Evolutionary conservation across 2,888 invertebrate species (phyloP), one percentile per base, ranked within the genome.

Genomic region (Apodemia hepburni): DNA sequence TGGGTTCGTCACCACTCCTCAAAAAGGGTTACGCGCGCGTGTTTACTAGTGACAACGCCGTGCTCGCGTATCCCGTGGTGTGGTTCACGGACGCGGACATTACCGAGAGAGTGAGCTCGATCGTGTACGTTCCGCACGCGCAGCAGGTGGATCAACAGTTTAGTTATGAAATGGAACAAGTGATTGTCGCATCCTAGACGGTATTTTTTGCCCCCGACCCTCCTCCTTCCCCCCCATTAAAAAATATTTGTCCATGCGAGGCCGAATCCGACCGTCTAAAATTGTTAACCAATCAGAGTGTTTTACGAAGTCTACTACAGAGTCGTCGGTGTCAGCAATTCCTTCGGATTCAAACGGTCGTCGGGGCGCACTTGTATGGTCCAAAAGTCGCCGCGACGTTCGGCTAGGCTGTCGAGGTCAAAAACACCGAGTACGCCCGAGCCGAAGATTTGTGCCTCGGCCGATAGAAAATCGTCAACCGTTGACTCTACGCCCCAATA

Each of bases 401-500:
- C 12, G 18, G 42, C 33, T 38, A 59, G 35, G 38, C 17, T 59
- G 38, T 59, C 38, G 38, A 59, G 35, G 18, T 59, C 59, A 11
- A 59, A 59, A 11, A 38, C 38, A n/a, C 59, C 59, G 35, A 59
- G 59, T 35, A 59, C 59, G 35, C 59, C 38, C 59, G 59, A 59
- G 38, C 59, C 59, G 18, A 59, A 59, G 35, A 59, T 59, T 38
- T 59, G 59, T 9, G 35, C 33, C 38, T 59, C 59, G n/a, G 59
- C 38, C 59, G 59, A 59, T 18, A 59, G 59, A 42, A 59, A 59
- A 18, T 59, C 59, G 38, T 59, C 59, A 38, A 59, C 38, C 35
- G 58, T 58, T 27, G 33, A 33, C 33, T 58, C 58, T 12, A 58
- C 58, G 58, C 58, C 59, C 12, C 59, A 38, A 59, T 18, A 59